phyloP scores from a whole-genome alignment of 2,797 vertebrate genomes.

The Hybognathus amarus region DNA sequence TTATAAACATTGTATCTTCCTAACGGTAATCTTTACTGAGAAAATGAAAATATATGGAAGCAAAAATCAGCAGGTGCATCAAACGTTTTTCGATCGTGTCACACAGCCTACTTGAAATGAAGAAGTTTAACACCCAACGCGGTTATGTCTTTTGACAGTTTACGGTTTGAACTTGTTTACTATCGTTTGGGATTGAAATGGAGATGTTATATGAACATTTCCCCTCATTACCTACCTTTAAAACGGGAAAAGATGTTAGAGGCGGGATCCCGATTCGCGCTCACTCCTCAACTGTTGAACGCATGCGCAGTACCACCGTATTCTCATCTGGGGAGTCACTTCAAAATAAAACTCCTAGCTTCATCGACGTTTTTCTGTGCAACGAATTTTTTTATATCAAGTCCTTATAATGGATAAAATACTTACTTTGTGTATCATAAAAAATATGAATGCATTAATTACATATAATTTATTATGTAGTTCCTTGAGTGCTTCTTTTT shows the following conservation, averaged over 20 bases:
- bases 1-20: background rate
- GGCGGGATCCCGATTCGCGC: background rate
- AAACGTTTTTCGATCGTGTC: background rate
- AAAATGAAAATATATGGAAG: background rate
- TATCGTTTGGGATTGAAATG: background rate
- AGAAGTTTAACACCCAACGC: background rate
- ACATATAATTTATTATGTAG: background rate
- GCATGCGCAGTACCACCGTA: background rate
- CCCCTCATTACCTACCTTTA: background rate
- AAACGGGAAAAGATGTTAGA: background rate
- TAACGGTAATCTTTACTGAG: background rate
- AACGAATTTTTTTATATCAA: background rate
- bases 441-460: background rate
- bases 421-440: background rate
- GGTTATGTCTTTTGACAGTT: background rate
- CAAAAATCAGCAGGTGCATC: background rate
- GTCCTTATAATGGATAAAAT: background rate
- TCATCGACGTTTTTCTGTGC: background rate
- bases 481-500: background rate
- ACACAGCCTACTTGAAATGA: background rate
- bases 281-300: background rate
- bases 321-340: background rate
- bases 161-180: background rate
- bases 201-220: background rate
- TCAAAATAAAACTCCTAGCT: background rate